Conservation (phyloP, 2,888 invertebrate genomes). For the Alviniconcha strummeri region DNA sequence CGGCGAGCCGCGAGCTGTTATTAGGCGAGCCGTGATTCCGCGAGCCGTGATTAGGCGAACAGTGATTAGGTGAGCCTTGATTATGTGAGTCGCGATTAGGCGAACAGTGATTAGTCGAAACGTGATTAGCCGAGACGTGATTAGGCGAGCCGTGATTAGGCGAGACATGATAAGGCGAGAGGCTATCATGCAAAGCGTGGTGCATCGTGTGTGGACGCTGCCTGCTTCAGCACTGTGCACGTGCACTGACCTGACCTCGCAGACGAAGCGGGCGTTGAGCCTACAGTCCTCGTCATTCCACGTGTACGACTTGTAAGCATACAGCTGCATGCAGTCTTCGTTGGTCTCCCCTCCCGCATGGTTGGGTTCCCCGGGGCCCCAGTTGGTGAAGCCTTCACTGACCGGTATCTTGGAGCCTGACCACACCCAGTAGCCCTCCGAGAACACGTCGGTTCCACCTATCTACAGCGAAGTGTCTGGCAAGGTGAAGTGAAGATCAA, state of each 20-base stretch:
- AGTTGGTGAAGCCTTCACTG: background rate
- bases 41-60: no score
- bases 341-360: background rate
- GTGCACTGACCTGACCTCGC: background rate
- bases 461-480: slow-evolving; percentile 11
- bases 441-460: slow-evolving; percentile 14
- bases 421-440: slow-evolving; percentile 20
- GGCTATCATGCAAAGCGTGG: no score
- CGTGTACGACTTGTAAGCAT: background rate
- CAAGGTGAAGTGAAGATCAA: background rate
- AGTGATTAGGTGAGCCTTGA: no score
- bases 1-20: no score
- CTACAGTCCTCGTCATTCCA: slow-evolving; percentile 12
- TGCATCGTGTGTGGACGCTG: no score
- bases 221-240: background rate
- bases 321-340: slow-evolving; percentile 17
- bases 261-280: background rate
- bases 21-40: no score
- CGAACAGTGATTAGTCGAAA: no score
- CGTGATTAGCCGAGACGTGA: no score
- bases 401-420: background rate
- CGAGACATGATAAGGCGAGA: no score
- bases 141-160: no score
- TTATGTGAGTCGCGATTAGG: no score
- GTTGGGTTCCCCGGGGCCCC: slow-evolving; percentile 13